These are phyloP conservation scores for Eudorcas thomsonii DNA, from an alignment of 2,113 vertebrate genomes.

Conservation along the genomic window DNA sequence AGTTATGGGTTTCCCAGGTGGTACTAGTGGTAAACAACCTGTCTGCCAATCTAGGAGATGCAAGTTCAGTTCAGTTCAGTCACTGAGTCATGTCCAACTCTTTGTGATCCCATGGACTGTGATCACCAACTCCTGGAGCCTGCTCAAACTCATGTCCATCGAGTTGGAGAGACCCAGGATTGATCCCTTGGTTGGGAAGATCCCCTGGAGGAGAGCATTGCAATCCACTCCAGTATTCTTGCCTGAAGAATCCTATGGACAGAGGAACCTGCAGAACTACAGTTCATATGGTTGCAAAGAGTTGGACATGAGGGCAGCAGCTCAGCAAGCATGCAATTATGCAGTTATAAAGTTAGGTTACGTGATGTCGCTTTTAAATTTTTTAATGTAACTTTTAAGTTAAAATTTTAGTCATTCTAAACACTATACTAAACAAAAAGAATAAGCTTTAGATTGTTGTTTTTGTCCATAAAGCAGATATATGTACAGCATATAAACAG, in stretches of 20 bases:
- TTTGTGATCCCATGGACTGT: background rate
- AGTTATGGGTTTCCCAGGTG: background rate
- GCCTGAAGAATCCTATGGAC: background rate
- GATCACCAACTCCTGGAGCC: background rate
- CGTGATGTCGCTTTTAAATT: background rate
- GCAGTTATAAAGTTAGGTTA: background rate
- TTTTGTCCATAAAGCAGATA: background rate
- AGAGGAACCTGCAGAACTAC: background rate
- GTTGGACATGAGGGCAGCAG: accelerated
- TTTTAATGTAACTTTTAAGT: background rate
- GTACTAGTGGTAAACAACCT: background rate
- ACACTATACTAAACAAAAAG: background rate
- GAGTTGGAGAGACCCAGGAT: background rate
- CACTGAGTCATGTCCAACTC: accelerated
- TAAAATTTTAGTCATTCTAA: background rate
- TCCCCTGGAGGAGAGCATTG: background rate
- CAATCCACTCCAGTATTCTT: background rate
- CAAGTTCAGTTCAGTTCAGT: background rate
- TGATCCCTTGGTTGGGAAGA: background rate
- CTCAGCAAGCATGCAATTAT: background rate
- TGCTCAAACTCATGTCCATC: background rate
- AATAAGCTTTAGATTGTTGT: background rate
- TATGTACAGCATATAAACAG: background rate
- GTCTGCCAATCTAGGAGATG: background rate
- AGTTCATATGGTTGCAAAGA: background rate